Conservation (phyloP, 2,113 vertebrate genomes). For the Martes martes region DNA sequence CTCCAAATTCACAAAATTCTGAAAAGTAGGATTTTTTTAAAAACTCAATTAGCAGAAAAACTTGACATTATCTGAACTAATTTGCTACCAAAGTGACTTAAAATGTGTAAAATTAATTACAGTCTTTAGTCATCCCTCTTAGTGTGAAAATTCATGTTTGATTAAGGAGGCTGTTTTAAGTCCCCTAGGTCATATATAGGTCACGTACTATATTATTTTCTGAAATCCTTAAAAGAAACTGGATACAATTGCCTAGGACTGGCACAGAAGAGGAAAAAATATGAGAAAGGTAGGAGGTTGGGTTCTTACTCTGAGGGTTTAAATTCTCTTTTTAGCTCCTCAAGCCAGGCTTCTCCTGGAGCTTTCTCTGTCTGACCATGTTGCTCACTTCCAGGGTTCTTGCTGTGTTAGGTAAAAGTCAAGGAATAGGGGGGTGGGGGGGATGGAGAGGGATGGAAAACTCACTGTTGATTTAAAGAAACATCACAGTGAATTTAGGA, state of each 20-base stretch:
- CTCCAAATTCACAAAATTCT: background rate
- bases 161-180: background rate
- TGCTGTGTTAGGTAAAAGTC: background rate
- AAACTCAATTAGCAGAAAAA: background rate
- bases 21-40: background rate
- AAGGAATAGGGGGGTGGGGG: background rate
- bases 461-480: background rate
- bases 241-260: background rate
- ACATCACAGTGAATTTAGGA: background rate
- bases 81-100: background rate
- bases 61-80: background rate
- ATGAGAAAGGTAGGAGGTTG: background rate
- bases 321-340: background rate
- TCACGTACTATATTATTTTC: background rate
- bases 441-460: background rate
- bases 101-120: constrained; percentile 3
- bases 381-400: background rate
- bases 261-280: background rate
- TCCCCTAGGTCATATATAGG: background rate
- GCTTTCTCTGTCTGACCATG: background rate
- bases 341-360: background rate
- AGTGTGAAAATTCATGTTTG: background rate
- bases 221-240: background rate
- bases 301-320: background rate
- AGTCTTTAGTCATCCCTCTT: background rate